Conservation (phyloP, 2,888 invertebrate species). For the Xanthia icteritia region DNA sequence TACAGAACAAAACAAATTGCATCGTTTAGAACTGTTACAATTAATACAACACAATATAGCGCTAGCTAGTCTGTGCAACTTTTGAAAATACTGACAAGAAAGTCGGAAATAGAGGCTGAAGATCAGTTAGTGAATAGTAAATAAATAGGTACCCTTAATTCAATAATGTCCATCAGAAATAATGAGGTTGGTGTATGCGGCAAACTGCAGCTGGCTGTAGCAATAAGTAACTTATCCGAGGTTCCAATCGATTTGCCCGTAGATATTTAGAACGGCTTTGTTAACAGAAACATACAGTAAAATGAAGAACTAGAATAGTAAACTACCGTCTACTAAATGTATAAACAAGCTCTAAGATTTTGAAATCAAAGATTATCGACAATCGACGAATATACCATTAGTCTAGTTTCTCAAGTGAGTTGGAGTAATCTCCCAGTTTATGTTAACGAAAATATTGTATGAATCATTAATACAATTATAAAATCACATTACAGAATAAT, state of each 20-base stretch:
- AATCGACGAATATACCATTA: slow-evolving; percentile 31
- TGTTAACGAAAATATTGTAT: slow-evolving; percentile 45
- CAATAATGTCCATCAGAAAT: slow-evolving; percentile 61
- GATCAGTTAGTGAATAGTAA: slow-evolving; percentile 27
- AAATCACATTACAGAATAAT: slow-evolving; percentile 39
- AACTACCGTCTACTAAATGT: slow-evolving; percentile 16
- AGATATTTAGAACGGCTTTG: slow-evolving; percentile 69
- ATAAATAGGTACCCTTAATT: slow-evolving; percentile 27
- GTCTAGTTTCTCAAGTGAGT: slow-evolving; percentile 50
- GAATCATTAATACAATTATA: slow-evolving; percentile 51
- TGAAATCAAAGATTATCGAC: slow-evolving; percentile 35
- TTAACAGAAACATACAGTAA: slow-evolving; percentile 49
- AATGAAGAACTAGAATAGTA: slow-evolving; percentile 39
- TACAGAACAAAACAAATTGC: slow-evolving; percentile 59
- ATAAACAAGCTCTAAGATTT: slow-evolving; percentile 24
- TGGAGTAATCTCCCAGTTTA: slow-evolving; percentile 34
- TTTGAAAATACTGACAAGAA: slow-evolving; percentile 31
- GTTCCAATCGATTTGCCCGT: slow-evolving; percentile 75
- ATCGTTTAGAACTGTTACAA: slow-evolving; percentile 50
- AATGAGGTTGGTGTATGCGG: slow-evolving; percentile 66
- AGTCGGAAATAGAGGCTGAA: slow-evolving; percentile 12
- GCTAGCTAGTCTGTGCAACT: slow-evolving; percentile 14
- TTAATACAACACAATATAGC: slow-evolving; percentile 53
- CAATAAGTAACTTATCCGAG: slow-evolving; percentile 75
- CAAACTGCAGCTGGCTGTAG: slow-evolving; percentile 75